Conservation (phyloP, 2,888 invertebrate genomes). For the Oligia latruncula region DNA sequence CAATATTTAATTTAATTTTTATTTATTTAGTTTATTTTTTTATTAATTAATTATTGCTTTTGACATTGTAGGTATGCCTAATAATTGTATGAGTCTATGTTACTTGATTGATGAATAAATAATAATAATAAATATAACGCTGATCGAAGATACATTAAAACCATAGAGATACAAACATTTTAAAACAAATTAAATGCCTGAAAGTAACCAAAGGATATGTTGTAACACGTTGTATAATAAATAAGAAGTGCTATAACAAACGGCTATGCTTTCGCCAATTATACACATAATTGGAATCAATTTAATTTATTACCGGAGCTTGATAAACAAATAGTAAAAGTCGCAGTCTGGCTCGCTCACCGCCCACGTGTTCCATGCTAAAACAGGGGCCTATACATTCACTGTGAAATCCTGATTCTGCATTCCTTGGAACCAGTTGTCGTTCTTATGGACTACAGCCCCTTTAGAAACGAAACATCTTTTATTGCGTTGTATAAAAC, state of each 20-base stretch:
- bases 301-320: slow-evolving; percentile 68
- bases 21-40: too few relatives aligned
- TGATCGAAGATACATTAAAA: not conserved
- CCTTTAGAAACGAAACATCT: slow-evolving; percentile 36
- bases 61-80: too few relatives aligned
- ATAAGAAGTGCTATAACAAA: slow-evolving; percentile 54
- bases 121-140: not conserved
- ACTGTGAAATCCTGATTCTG: slow-evolving; percentile 62
- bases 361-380: slow-evolving; percentile 66
- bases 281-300: slow-evolving; percentile 69
- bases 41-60: too few relatives aligned
- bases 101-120: too few relatives aligned
- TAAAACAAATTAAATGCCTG: not conserved
- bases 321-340: slow-evolving; percentile 73
- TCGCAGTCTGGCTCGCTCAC: slow-evolving; percentile 66
- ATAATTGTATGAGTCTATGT: too few relatives aligned
- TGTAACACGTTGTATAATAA: slow-evolving; percentile 59
- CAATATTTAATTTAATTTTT: too few relatives aligned
- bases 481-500: slow-evolving; percentile 36
- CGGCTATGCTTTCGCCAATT: slow-evolving; percentile 71
- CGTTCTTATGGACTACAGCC: slow-evolving; percentile 29
- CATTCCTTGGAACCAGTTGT: slow-evolving; percentile 67
- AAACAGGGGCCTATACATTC: slow-evolving; percentile 58
- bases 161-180: not conserved
- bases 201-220: slow-evolving; percentile 49